Evolutionary conservation across 2,113 vertebrate genomes (phyloP).

Genomic region (Strix aluco): DNA sequence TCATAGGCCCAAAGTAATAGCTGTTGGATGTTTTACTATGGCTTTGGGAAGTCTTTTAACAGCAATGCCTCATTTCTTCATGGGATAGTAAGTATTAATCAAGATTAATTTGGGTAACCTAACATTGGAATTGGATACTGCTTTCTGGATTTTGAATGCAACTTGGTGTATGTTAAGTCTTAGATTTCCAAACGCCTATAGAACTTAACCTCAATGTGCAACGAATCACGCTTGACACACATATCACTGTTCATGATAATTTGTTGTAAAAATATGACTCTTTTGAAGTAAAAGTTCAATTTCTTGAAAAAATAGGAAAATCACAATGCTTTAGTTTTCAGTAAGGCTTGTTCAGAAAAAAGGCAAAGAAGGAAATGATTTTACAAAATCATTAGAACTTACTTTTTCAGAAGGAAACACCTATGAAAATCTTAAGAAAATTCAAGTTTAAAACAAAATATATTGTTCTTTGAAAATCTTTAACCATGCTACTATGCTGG

Average conservation of each 20-base stretch:
- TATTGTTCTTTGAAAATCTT: not conserved
- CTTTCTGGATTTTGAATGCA: not conserved
- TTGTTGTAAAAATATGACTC: not conserved
- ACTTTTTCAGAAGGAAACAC: not conserved
- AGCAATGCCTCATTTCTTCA: slow-evolving; percentile 93
- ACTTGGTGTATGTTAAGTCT: not conserved
- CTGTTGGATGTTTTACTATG: slow-evolving; percentile 83
- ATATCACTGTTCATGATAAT: not conserved
- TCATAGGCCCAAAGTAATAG: slow-evolving; percentile 88
- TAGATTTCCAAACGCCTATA: not conserved
- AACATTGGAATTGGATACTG: not conserved
- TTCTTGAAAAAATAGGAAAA: fast-evolving
- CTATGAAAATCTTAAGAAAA: not conserved
- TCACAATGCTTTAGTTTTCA: not conserved
- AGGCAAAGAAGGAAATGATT: not conserved
- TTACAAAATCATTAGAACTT: not conserved
- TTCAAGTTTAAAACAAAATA: not conserved
- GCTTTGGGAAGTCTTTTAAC: slow-evolving; percentile 81
- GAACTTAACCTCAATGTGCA: not conserved
- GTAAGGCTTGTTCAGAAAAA: not conserved
- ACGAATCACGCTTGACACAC: not conserved
- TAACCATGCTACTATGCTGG: not conserved
- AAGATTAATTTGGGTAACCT: not conserved
- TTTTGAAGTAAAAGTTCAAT: not conserved
- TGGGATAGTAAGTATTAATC: slow-evolving; percentile 85